Evolutionary conservation across 2,888 invertebrate species (phyloP).

Genomic region (Diaprepes abbreviatus): DNA sequence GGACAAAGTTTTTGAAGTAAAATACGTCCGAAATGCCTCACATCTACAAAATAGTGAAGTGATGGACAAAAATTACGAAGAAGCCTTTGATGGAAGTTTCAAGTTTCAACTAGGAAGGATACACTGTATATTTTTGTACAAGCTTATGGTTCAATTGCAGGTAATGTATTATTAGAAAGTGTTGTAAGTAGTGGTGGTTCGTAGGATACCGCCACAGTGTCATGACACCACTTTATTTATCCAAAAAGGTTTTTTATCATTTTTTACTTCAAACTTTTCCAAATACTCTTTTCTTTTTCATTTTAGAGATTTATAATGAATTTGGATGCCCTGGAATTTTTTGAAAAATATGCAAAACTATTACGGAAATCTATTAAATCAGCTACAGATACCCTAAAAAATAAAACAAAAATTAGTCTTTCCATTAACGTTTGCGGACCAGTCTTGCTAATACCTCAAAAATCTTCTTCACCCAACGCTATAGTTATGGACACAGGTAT

Average conservation of each 20-base stretch:
- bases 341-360: constrained; percentile 55
- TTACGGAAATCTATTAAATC: constrained; percentile 54
- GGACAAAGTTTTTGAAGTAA: constrained; percentile 84
- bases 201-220: no score
- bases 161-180: no score
- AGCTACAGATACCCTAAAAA: constrained; percentile 63
- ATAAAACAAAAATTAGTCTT: constrained; percentile 63
- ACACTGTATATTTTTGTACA: constrained; percentile 78
- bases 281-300: background rate
- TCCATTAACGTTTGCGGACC: constrained; percentile 74
- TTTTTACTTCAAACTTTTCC: no score
- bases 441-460: constrained; percentile 82
- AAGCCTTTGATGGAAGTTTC: constrained; percentile 79
- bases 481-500: constrained; percentile 81
- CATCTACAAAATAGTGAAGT: constrained; percentile 69
- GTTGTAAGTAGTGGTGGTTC: no score
- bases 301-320: constrained; percentile 63
- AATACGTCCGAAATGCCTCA: constrained; percentile 80
- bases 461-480: constrained; percentile 83
- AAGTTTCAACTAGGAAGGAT: constrained; percentile 79
- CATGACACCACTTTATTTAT: no score
- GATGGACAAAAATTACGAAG: constrained; percentile 64
- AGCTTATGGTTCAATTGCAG: constrained; percentile 76
- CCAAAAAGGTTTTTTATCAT: no score
- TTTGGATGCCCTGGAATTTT: constrained; percentile 61